Percentiles rank a stretch among this genome's conserved stretches.
Conservation (phyloP, 2,888 invertebrate species). For the Tenthredo notha region DNA sequence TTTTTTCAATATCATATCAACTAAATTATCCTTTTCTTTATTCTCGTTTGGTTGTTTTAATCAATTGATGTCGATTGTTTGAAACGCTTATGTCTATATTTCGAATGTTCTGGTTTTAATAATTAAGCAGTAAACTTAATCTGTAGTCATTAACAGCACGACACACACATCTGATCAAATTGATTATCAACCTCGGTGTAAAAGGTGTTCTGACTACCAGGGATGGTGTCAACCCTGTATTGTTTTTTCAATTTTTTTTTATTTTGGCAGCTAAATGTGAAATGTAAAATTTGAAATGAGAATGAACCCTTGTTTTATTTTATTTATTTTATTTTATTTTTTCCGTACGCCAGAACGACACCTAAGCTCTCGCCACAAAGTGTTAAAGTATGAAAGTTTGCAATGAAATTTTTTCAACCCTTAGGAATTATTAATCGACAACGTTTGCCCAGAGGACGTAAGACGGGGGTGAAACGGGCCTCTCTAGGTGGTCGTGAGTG, state of each 20-base stretch:
- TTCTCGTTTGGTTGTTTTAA: background rate
- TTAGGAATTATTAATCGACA: slow-evolving; percentile 22
- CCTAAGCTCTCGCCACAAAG: background rate
- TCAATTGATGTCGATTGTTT: background rate
- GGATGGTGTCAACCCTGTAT: background rate
- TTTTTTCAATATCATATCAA: background rate
- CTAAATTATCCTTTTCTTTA: background rate
- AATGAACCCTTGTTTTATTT: background rate
- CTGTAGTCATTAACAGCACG: background rate
- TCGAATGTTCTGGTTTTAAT: background rate
- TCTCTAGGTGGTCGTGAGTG: slow-evolving; percentile 15
- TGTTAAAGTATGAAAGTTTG: background rate
- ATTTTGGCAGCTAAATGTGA: background rate
- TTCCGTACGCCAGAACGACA: slow-evolving; percentile 3
- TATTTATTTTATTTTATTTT: background rate
- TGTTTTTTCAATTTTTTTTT: background rate
- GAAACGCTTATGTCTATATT: slow-evolving; percentile 3
- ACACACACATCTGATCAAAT: background rate
- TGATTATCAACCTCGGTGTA: background rate
- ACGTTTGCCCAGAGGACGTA: slow-evolving; percentile 20
- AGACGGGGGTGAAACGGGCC: slow-evolving; percentile 49
- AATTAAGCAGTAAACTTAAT: background rate
- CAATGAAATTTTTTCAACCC: background rate
- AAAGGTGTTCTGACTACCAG: background rate
- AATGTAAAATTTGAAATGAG: background rate